Evolutionary conservation across 2,113 vertebrate species (phyloP).

Genomic region (Gobius niger): DNA sequence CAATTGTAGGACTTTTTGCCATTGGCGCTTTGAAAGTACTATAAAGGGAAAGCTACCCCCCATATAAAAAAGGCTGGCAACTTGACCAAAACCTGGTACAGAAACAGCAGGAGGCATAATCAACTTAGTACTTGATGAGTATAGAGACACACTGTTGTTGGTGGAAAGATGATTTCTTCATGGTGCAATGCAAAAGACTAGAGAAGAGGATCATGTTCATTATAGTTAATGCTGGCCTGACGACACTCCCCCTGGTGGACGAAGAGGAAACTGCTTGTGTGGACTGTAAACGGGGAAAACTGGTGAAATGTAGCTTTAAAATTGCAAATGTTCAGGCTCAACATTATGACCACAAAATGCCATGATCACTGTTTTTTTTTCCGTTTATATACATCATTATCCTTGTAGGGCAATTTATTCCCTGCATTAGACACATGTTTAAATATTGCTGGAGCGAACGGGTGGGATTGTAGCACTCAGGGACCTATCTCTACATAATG

Average conservation of each 20-base stretch:
- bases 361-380: too few species aligned
- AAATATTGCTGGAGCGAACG: too few species aligned
- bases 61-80: conserved; percentile 23
- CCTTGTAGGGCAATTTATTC: too few species aligned
- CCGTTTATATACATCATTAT: too few species aligned
- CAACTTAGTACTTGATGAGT: conserved; percentile 5
- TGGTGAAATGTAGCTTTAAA: conserved; percentile 33
- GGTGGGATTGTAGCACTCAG: too few species aligned
- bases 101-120: conserved; percentile 11
- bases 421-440: too few species aligned
- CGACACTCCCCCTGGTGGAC: conserved; percentile 28
- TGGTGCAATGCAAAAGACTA: conserved; percentile 23
- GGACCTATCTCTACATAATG: too few species aligned
- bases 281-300: conserved; percentile 26
- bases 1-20: neutral
- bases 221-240: conserved; percentile 18
- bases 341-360: neutral
- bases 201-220: conserved; percentile 16
- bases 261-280: conserved; percentile 33
- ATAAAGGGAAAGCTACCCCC: neutral
- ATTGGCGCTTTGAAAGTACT: conserved; percentile 8
- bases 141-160: conserved; percentile 2
- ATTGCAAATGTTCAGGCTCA: neutral
- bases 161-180: conserved; percentile 17
- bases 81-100: conserved; percentile 42